Base-by-base conservation (phyloP, 2,888 invertebrate genomes). In the Drosophila peninsularis region DNA sequence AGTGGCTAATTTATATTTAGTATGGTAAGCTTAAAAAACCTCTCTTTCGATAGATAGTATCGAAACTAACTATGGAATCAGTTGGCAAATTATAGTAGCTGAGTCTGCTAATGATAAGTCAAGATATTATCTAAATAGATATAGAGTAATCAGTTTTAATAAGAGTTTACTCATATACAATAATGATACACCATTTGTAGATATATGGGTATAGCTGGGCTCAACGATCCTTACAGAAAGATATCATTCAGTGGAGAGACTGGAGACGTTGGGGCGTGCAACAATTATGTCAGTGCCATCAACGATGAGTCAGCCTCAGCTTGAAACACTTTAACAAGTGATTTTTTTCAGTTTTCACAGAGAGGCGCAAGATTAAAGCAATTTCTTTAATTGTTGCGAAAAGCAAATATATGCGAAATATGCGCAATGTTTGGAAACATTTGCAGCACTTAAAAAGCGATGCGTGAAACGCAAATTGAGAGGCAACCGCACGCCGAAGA, bases 341-440 rank as follows among this genome's bases (percentile, higher is more conserved):
- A 47, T 7, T 32, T 17, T 47, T 47, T 17, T 11, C 30, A 32
- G n/a, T 27, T 17, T 45, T 34, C 36, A 10, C 19, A 30, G 2
- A 27, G 44, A 19, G 11, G 49, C 64, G 37, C 19, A 24, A 62
- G 66, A 77, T 69, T 67, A 42, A 52, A 65, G 66, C 45, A 68
- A 78, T 85, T 82, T 67, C 65, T 69, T 75, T 75, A 83, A 81
- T 81, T 81, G 66, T 61, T 69, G 44, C 57, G 49, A 67, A 70
- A 71, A 66, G 41, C 62, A 64, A 52, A 62, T 50, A 32, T 50
- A 47, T 53, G 54, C 54, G 36, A 63, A 73, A 64, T 39, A 30
- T 54, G 62, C 77, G 57, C 57, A 63, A 64, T 52, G 42, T 66
- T 76, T 47, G 64, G 78, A 65, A 78, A 64, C 58, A 65, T 65